Evolutionary conservation across 2,888 invertebrate species (phyloP), one percentile per base, ranked within the genome.

Genomic region (Lepidocyrtoides sp.): DNA sequence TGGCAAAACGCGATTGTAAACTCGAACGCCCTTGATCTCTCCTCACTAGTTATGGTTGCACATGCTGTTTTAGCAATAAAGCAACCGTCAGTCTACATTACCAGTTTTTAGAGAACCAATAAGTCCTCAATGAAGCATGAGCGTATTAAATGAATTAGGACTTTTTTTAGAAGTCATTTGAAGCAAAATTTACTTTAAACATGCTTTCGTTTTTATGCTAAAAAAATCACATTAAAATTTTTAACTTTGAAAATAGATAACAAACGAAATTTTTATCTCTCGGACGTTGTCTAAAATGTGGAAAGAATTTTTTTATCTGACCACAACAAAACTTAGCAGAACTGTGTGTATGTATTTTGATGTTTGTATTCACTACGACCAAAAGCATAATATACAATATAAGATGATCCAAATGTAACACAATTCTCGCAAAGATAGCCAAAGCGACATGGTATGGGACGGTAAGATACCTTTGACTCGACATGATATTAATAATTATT

Each of bases 1-100:
- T 75, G 20, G 83, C 83, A 84, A 83, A 44, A 51, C 66, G 63
- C 17, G 79, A 85, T 90, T 83, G 48, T 51, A 17, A 86, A 41
- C 60, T 91, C 54, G 63, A 86, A 87, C 86, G 91, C 91, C 91
- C 87, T 91, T 91, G 91, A 91, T 91, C 91, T 85, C 85, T 86
- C 41, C n/a, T 54, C 29, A 48, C 14, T n/a, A n/a, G 51, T 51
- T 77, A 44, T 48, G 72, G 44, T 72, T 60, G 48, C 89, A 90
- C 63, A 88, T 69, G 75, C 44, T 36, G 77, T 54, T 36, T 88
- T 51, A 66, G 66, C 32, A 14, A 41, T 26, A 63, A 5, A 51
- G 2, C 44, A 17, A 32, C 66, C 23, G 23, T 60, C 69, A 69
- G 20, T 81, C 54, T 48, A 17, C 26, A 69, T 69, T 48, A 75